Evolutionary conservation across 2,113 vertebrate species (phyloP).

Genomic region (Colaptes auratus): DNA sequence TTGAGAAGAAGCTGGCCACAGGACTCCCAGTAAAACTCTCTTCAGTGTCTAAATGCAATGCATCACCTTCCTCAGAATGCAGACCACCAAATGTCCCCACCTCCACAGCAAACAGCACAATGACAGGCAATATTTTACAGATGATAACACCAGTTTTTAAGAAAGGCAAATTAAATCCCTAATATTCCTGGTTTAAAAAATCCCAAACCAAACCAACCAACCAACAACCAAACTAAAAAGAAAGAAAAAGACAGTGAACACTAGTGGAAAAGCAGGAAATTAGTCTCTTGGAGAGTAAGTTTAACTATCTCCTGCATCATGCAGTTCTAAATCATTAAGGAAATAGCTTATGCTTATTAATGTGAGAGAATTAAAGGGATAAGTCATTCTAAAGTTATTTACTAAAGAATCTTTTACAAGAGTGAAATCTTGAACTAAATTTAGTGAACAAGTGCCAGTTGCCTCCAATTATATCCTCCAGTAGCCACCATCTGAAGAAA

Average conservation of each 20-base stretch:
- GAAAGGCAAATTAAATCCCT: not conserved
- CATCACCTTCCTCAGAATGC: not conserved
- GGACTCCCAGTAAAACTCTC: not conserved
- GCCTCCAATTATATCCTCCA: conserved; percentile 11
- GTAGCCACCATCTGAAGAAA: not conserved
- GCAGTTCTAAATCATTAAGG: conserved; percentile 56
- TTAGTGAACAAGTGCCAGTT: conserved; percentile 1
- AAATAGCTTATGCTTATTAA: conserved; percentile 43
- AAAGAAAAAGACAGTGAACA: not conserved
- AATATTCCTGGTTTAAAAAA: not conserved
- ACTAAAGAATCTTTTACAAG: conserved; percentile 29
- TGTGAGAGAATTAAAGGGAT: conserved; percentile 18
- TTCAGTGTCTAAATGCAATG: not conserved
- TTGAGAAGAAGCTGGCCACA: not conserved
- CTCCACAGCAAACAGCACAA: not conserved
- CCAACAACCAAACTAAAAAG: too few species aligned
- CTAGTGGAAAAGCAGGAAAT: conserved; percentile 41
- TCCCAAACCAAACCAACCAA: too few species aligned
- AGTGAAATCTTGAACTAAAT: conserved; percentile 8
- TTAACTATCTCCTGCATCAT: conserved; percentile 30
- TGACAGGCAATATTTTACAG: not conserved
- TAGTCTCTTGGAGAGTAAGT: conserved; percentile 9
- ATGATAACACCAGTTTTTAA: not conserved
- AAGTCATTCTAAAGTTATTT: conserved; percentile 50
- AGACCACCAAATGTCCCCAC: not conserved